Base-by-base conservation (phyloP, 2,797 vertebrate species). In the Leptoclinus maculatus region DNA sequence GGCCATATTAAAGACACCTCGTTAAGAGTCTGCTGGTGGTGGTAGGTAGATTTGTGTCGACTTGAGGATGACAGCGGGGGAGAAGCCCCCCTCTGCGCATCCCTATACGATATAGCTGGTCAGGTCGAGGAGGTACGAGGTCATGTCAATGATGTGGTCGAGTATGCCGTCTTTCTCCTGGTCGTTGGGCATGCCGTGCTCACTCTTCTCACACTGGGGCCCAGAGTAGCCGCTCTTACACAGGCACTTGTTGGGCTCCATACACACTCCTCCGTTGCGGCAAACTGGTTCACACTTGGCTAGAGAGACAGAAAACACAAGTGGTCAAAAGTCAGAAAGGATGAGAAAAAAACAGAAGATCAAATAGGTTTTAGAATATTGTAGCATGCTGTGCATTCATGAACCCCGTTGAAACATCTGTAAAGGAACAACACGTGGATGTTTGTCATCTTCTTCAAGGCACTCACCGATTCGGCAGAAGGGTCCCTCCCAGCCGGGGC, bases 71-170 rank as follows among this genome's bases (percentile, higher is more conserved):
- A 78, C 45, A 51, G 85, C 41, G 74, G 76, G 76, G 83, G 84
- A 82, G 71, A 71, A 56, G 71, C 67, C 81, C 87, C 85, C 89
- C 80, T 80, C 76, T 65, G 78, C 83, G n/a, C 83, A 68, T 76
- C 81, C 88, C 97, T 99, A 99, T 97, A 99, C 97, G 87, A 99
- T 98, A 71, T 98, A 99, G 95, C 97, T 97, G 91, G 97, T 99
- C 91, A 99, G 96, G 92, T 99, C 97, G 90, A 99, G 96, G 95
- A 99, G 94, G 92, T 99, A 99, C 77, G 98, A 98, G 80, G 98
- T 99, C 97, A 99, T 97, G 93, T 97, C 97, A 84, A 99, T 97
- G 95, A 99, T 97, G 95, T 98, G 97, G 94, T 97, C 98, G 88
- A 99, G 94, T 92, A 99, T 96, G 96, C 98, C 97, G 87, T 97